phyloP scores from a whole-genome alignment of 2,797 vertebrate genomes.

The Microhierax caerulescens region DNA sequence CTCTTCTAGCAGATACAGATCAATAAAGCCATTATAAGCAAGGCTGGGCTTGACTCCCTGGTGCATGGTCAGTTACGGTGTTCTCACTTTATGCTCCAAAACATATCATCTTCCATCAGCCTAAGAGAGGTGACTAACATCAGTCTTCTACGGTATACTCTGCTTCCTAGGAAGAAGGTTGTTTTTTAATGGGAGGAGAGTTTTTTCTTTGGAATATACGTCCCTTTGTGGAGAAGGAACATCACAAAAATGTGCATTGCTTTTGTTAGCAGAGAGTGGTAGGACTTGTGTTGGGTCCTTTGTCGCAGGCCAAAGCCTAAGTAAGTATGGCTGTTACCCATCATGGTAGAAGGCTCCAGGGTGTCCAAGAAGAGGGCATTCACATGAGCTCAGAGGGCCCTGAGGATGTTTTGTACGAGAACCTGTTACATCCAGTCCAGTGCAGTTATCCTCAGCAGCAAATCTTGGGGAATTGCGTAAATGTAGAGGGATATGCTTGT shows the following conservation, averaged over 20 bases:
- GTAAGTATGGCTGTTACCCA: background rate
- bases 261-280: background rate
- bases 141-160: background rate
- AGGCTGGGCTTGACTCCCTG: background rate
- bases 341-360: background rate
- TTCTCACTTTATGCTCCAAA: background rate
- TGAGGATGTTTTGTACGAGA: background rate
- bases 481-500: background rate
- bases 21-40: background rate
- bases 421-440: background rate
- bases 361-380: background rate
- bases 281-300: background rate
- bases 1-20: conserved; percentile 27
- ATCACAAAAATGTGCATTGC: background rate
- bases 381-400: background rate
- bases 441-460: background rate
- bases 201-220: background rate
- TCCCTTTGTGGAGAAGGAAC: background rate
- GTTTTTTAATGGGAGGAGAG: background rate
- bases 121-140: background rate
- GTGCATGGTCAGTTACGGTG: background rate
- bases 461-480: background rate
- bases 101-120: background rate
- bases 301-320: background rate
- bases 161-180: background rate